Conservation (phyloP, 2,888 invertebrate genomes). For the Eupelmus urozonus region DNA sequence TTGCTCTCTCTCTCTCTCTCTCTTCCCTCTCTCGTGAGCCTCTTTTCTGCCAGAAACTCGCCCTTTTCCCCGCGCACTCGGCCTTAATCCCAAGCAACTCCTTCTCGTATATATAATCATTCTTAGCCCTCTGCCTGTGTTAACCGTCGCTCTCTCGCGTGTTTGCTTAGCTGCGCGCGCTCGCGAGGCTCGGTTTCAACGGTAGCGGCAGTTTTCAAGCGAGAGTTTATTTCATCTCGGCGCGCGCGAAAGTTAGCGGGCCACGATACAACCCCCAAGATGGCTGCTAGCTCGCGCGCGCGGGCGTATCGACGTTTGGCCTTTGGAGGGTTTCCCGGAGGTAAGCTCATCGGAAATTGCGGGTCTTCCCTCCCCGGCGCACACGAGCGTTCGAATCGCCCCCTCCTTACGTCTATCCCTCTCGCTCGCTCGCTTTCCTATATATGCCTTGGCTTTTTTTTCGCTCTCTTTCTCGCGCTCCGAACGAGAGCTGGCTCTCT, state of each 20-base stretch:
- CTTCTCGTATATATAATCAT: slow-evolving; percentile 8
- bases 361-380: slow-evolving; percentile 75
- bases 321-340: slow-evolving; percentile 74
- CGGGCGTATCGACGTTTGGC: slow-evolving; percentile 76
- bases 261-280: slow-evolving; percentile 43
- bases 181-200: no score
- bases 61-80: slow-evolving; percentile 20
- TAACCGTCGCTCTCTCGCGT: no score
- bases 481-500: no score
- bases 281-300: slow-evolving; percentile 42
- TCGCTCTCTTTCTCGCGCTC: neutral
- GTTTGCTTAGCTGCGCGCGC: no score
- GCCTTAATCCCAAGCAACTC: slow-evolving; percentile 61
- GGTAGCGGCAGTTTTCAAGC: no score
- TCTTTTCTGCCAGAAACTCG: no score
- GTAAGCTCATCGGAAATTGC: slow-evolving; percentile 78
- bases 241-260: neutral
- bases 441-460: neutral
- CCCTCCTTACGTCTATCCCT: slow-evolving; percentile 41
- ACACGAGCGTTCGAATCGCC: slow-evolving; percentile 62
- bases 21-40: no score
- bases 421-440: slow-evolving; percentile 16
- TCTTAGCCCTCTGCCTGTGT: no score
- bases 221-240: slow-evolving; percentile 26
- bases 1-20: slow-evolving; percentile 22